Percentiles rank a stretch among this genome's conserved stretches.
phyloP scores from a whole-genome alignment of 2,888 invertebrate species.

The Campaea margaritaria region DNA sequence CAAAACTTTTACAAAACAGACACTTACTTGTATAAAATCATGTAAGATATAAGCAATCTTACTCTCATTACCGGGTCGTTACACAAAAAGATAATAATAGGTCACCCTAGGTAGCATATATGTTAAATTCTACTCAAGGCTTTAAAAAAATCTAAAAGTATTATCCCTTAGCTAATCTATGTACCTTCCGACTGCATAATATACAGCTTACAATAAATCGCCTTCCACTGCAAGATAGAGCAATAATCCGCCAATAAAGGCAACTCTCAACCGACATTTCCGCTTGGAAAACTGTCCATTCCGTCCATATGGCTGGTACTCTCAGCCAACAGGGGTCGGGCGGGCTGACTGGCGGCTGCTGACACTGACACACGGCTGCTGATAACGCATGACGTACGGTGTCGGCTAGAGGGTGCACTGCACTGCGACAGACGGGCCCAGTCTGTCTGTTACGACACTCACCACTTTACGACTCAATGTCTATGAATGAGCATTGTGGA shows the following conservation, averaged over 20 bases:
- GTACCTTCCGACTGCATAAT: neutral
- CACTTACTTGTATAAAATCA: too few species aligned
- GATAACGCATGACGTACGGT: constrained; percentile 76
- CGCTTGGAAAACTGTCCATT: constrained; percentile 34
- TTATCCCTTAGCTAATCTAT: too few species aligned
- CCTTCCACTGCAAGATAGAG: constrained; percentile 8
- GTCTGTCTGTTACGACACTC: constrained; percentile 38
- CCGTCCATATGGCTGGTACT: constrained; percentile 25
- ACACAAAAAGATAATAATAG: too few species aligned
- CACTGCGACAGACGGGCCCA: constrained; percentile 41
- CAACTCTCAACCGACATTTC: constrained; percentile 11
- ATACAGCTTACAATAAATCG: neutral
- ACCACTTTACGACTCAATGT: constrained; percentile 12
- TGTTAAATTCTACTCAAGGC: too few species aligned
- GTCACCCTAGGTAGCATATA: too few species aligned
- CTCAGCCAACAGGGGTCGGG: constrained; percentile 25
- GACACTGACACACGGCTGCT: constrained; percentile 73
- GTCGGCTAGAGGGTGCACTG: constrained; percentile 67
- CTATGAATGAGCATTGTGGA: constrained; percentile 7
- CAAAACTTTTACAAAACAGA: too few species aligned
- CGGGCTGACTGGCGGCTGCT: constrained; percentile 52
- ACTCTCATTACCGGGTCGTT: too few species aligned
- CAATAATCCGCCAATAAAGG: constrained; percentile 24
- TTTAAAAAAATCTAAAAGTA: too few species aligned
- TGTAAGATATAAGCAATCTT: too few species aligned